Evolutionary conservation across 2,888 invertebrate genomes (phyloP), one percentile per base, ranked within the genome.

Genomic region (Micoletzkya japonica): DNA sequence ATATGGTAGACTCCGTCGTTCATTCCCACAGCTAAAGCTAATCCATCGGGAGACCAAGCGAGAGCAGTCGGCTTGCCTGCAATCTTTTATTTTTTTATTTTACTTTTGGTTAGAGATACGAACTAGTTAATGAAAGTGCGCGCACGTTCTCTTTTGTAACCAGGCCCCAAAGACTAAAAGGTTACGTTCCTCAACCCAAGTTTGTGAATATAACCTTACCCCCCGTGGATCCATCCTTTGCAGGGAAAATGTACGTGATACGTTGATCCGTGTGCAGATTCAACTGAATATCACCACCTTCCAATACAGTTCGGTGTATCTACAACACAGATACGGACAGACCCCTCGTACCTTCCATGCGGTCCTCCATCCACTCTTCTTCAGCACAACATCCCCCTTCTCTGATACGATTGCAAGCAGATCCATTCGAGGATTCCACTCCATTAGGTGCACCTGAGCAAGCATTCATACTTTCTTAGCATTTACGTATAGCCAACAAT

Each of bases 311-410:
- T 54, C 24, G 56, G 7, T 17, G 26, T 54, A n/a, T 44, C 49
- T 17, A 44, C 49, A 44, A n/a, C 49, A 44, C n/a, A 17, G 49
- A 17, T 17, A 44, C n/a, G n/a, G n/a, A n/a, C n/a, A n/a, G n/a
- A 2, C 10, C 34, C 14, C 20, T 1, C 68, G 39, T 30, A 68
- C 68, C 58, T 57, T 68, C 68, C 68, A 68, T 4, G 68, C 49
- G 10, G 68, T 68, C 49, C 58, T 68, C 68, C 68, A 68, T 58
- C 68, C 68, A 2, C n/a, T 32, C 58, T 58, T 68, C 68, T 68
- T 68, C 49, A 68, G 32, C 44, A 57, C 57, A 7, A 68, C 49
- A 36, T 68, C 68, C 32, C 68, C 68, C 36, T 68, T 68, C 4
- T 68, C 68, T 3, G 68, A 68, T 1, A 49, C 58, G 0, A 68